Evolutionary conservation across 2,113 vertebrate species (phyloP).

Genomic region (Equus quagga): DNA sequence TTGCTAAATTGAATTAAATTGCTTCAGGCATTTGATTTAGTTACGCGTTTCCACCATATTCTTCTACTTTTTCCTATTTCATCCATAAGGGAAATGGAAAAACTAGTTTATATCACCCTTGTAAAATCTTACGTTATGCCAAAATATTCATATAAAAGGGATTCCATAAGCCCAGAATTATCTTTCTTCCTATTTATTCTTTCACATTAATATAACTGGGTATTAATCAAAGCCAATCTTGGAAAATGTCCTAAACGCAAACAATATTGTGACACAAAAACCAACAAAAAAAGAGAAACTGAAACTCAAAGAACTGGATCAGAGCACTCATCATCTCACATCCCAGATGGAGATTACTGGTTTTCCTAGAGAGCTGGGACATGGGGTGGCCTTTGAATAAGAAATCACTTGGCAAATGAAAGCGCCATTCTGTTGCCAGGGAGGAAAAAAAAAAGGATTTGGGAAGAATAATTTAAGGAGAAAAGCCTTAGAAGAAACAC

Average conservation of each 20-base stretch:
- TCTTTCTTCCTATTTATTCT: slow-evolving; percentile 35
- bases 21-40: not conserved
- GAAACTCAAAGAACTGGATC: slow-evolving; percentile 32
- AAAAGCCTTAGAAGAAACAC: not conserved
- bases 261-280: slow-evolving; percentile 60
- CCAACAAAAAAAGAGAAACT: slow-evolving; percentile 60
- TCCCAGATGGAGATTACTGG: slow-evolving; percentile 1
- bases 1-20: slow-evolving; percentile 23
- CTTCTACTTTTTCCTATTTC: not conserved
- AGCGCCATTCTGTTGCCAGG: not conserved
- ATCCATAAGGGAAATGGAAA: slow-evolving; percentile 6
- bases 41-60: not conserved
- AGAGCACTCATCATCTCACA: slow-evolving; percentile 35
- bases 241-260: slow-evolving; percentile 52
- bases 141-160: slow-evolving; percentile 64
- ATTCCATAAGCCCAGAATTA: slow-evolving; percentile 47
- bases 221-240: slow-evolving; percentile 60
- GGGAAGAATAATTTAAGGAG: slow-evolving; percentile 27
- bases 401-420: slow-evolving; percentile 49
- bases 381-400: slow-evolving; percentile 43
- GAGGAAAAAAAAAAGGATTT: not conserved
- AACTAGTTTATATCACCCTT: not conserved
- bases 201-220: slow-evolving; percentile 23
- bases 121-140: slow-evolving; percentile 16
- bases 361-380: slow-evolving; percentile 41